phyloP scores from a whole-genome alignment of 2,888 invertebrate genomes.

The Resseliella maxima region DNA sequence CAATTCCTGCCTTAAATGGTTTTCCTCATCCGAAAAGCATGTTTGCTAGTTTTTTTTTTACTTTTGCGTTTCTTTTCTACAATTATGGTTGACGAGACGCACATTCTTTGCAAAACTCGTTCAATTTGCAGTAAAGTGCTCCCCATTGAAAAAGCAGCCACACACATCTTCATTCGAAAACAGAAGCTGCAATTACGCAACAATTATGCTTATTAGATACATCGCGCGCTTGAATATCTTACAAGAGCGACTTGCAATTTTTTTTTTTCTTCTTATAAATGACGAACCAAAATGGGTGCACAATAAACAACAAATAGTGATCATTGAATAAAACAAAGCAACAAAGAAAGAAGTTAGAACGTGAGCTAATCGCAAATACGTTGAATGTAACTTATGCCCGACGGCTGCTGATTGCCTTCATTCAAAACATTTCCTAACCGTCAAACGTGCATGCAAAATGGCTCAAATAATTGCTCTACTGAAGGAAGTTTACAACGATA shows the following conservation, averaged over 20 bases:
- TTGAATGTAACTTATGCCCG: constrained; percentile 33
- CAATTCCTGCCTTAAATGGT: constrained; percentile 40
- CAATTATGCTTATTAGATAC: constrained; percentile 46
- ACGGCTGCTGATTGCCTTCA: not conserved
- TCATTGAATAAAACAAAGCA: not conserved
- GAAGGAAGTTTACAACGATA: not conserved
- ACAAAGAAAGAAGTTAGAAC: not conserved
- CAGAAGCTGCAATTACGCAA: constrained; percentile 47
- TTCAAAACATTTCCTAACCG: constrained; percentile 33
- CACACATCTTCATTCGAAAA: not conserved
- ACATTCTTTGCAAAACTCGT: constrained; percentile 14
- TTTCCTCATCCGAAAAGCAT: not conserved
- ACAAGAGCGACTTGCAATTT: not conserved
- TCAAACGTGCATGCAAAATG: constrained; percentile 31
- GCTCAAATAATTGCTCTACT: not conserved
- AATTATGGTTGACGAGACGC: constrained; percentile 26
- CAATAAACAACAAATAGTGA: not conserved
- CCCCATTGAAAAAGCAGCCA: not conserved
- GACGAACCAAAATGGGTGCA: not conserved
- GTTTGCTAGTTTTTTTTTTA: not conserved
- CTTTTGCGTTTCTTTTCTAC: not conserved
- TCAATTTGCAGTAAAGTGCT: constrained; percentile 49
- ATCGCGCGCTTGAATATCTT: not conserved
- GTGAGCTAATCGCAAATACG: constrained; percentile 2
- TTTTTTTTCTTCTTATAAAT: not conserved